Evolutionary conservation across 2,797 vertebrate species (phyloP).

Genomic region (Falco peregrinus): DNA sequence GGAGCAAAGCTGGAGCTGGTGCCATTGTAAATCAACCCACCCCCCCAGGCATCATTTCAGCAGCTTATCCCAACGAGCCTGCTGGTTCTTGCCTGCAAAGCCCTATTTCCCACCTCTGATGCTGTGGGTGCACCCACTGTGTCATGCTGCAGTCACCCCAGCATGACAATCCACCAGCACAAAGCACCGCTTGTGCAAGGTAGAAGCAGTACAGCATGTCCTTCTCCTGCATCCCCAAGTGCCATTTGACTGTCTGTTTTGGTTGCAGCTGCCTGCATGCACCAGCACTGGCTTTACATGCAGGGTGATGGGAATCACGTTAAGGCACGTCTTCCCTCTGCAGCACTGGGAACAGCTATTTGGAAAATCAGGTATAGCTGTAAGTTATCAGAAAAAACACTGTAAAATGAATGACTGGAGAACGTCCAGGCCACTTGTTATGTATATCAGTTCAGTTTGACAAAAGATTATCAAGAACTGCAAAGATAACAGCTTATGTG

Average conservation of each 20-base stretch:
- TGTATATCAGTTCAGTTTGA: background rate
- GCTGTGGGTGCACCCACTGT: background rate
- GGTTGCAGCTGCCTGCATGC: rapidly evolving
- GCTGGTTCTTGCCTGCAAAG: background rate
- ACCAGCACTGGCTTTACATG: background rate
- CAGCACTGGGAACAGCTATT: background rate
- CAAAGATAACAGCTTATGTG: background rate
- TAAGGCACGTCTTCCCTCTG: background rate
- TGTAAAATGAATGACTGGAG: background rate
- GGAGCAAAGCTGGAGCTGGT: background rate
- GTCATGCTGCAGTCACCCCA: background rate
- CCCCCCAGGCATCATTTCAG: background rate
- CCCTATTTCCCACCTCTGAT: background rate
- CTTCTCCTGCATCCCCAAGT: background rate
- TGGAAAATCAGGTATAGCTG: background rate
- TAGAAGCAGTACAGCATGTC: background rate
- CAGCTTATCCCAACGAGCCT: background rate
- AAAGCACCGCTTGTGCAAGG: background rate
- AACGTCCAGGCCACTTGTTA: background rate
- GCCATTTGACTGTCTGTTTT: background rate
- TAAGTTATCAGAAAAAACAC: background rate
- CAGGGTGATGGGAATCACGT: background rate
- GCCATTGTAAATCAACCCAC: background rate
- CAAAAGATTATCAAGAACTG: background rate
- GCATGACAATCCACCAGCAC: rapidly evolving